Evolutionary conservation across 2,113 vertebrate genomes (phyloP).

Genomic region (Maccullochella peelii): DNA sequence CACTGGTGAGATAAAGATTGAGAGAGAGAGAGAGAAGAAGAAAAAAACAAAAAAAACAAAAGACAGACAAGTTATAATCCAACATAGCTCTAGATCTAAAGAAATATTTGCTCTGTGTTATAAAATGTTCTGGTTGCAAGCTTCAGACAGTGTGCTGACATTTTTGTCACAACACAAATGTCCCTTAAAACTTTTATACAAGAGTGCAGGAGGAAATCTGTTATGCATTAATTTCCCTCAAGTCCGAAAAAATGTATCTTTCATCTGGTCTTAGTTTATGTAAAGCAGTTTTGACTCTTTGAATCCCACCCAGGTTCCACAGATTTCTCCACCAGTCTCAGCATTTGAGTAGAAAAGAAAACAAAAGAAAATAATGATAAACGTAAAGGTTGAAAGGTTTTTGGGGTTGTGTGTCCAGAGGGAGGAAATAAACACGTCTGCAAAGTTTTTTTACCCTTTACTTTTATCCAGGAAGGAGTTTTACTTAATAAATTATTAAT

Average conservation of each 20-base stretch:
- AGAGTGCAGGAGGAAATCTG: not conserved
- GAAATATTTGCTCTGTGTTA: not conserved
- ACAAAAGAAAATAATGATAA: not conserved
- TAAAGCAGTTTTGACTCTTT: not conserved
- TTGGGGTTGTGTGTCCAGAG: not conserved
- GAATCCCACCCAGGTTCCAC: not conserved
- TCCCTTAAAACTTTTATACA: not conserved
- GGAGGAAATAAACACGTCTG: not conserved
- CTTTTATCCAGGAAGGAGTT: not conserved
- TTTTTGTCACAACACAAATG: not conserved
- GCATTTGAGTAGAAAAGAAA: not conserved
- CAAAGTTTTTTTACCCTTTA: not conserved
- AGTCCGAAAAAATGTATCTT: not conserved
- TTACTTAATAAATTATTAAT: not conserved
- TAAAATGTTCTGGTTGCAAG: not conserved
- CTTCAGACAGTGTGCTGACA: not conserved
- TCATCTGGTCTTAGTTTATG: not conserved
- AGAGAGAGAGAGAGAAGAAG: no score
- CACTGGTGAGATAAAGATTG: constrained; percentile 83
- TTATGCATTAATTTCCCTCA: not conserved
- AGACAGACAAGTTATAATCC: not conserved
- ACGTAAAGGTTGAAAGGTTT: not conserved
- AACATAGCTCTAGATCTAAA: no score
- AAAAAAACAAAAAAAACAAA: not conserved
- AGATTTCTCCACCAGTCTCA: not conserved